Conservation (phyloP, 2,888 invertebrate genomes). For the Plemyria rubiginata region DNA sequence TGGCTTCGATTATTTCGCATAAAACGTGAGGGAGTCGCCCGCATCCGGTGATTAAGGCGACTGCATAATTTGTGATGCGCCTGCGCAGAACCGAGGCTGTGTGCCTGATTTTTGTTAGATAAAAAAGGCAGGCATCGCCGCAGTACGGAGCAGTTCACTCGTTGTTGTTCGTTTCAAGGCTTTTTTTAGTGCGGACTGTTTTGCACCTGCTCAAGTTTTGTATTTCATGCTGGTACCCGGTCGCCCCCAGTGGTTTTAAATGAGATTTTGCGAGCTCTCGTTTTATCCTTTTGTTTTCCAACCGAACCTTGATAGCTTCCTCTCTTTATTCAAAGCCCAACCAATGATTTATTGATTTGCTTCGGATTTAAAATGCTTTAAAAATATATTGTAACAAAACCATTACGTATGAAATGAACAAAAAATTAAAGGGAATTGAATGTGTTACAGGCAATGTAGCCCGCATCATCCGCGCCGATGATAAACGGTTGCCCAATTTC, state of each 20-base stretch:
- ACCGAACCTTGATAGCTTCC: conserved; percentile 50
- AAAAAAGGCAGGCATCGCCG: conserved; percentile 68
- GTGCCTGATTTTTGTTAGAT: conserved; percentile 80
- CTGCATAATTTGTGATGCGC: conserved; percentile 81
- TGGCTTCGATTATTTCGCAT: conserved; percentile 83
- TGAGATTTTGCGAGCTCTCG: conserved; percentile 58
- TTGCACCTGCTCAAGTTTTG: conserved; percentile 78
- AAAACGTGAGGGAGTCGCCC: conserved; percentile 82
- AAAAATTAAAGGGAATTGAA: conserved; percentile 9
- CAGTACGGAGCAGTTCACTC: conserved; percentile 53
- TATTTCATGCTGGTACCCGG: conserved; percentile 60
- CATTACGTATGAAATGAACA: conserved; percentile 9
- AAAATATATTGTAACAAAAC: conserved; percentile 4
- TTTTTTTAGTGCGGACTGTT: conserved; percentile 55
- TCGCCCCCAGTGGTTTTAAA: conserved; percentile 54
- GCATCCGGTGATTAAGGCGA: conserved; percentile 83
- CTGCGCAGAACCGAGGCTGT: conserved; percentile 64
- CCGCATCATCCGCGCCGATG: conserved; percentile 21
- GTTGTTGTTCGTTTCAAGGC: conserved; percentile 71
- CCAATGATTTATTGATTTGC: conserved; percentile 44
- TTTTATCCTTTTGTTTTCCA: conserved; percentile 55
- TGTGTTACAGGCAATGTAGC: conserved; percentile 11
- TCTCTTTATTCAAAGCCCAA: conserved; percentile 48
- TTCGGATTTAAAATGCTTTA: conserved; percentile 38
- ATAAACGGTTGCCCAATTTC: conserved; percentile 25